A percentile compares a stretch with the other conserved stretches of the same genome.
Evolutionary conservation across 2,888 invertebrate species (phyloP).

Genomic region (Portevinia maculata): DNA sequence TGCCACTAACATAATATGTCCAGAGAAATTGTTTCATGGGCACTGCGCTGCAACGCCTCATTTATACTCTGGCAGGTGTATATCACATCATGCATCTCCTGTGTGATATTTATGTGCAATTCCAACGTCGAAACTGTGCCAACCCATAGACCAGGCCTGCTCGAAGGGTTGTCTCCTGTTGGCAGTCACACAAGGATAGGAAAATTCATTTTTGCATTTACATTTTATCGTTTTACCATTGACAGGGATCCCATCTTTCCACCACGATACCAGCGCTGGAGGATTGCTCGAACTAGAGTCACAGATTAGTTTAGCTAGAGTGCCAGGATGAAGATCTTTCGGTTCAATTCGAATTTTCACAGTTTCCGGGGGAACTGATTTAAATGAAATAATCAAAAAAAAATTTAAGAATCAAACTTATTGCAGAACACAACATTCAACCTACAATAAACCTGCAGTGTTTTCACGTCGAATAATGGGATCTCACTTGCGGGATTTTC

Average conservation of each 20-base stretch:
- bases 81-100: slow-evolving; percentile 80
- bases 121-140: slow-evolving; percentile 80
- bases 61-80: slow-evolving; percentile 81
- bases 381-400: not conserved
- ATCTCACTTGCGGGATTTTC: slow-evolving; percentile 81
- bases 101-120: slow-evolving; percentile 80
- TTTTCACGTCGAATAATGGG: slow-evolving; percentile 80
- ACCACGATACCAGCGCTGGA: slow-evolving; percentile 81
- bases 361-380: slow-evolving; percentile 80
- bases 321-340: slow-evolving; percentile 80
- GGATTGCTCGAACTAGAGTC: slow-evolving; percentile 81
- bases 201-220: slow-evolving; percentile 4
- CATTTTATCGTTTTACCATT: slow-evolving; percentile 76
- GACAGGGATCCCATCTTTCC: slow-evolving; percentile 81
- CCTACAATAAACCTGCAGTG: slow-evolving; percentile 80
- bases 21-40: slow-evolving; percentile 80
- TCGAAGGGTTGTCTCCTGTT: slow-evolving; percentile 78
- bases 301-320: slow-evolving; percentile 80
- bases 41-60: slow-evolving; percentile 80
- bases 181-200: not conserved
- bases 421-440: slow-evolving; percentile 28
- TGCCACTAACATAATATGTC: slow-evolving; percentile 80
- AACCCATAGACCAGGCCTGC: slow-evolving; percentile 80
- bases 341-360: slow-evolving; percentile 80
- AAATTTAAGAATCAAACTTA: too few relatives aligned